Conservation (phyloP, 2,888 invertebrate species). For the Lordiphosa fenestrarum region DNA sequence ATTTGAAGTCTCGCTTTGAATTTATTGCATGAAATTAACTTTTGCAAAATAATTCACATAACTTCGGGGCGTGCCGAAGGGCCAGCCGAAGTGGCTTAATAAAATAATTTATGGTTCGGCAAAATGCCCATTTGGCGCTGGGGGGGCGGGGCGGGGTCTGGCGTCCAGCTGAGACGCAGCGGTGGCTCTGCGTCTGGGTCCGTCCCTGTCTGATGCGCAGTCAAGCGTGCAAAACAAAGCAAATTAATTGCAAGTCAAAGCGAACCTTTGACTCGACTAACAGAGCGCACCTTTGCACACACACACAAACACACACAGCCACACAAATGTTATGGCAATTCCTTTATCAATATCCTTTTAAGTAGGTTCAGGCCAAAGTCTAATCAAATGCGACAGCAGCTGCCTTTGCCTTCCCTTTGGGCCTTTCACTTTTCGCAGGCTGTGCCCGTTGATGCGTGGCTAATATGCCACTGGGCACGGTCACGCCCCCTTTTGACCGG, state of each 20-base stretch:
- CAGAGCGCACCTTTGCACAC: constrained; percentile 54
- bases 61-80: constrained; percentile 63
- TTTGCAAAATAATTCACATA: constrained; percentile 71
- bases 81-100: constrained; percentile 69
- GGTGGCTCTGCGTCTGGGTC: constrained; percentile 7
- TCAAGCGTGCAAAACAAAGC: constrained; percentile 75
- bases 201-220: constrained; percentile 40
- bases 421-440: constrained; percentile 27
- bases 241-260: constrained; percentile 77
- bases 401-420: constrained; percentile 25
- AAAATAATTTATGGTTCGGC: constrained; percentile 68
- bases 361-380: constrained; percentile 42
- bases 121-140: constrained; percentile 57
- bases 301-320: constrained; percentile 10
- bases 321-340: constrained; percentile 42
- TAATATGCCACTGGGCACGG: constrained; percentile 58
- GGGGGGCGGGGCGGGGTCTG: constrained; percentile 9
- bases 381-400: constrained; percentile 71
- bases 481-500: constrained; percentile 55
- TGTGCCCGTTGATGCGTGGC: constrained; percentile 59
- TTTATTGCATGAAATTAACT: constrained; percentile 74
- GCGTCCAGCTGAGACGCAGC: constrained; percentile 17
- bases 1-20: constrained; percentile 51
- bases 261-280: constrained; percentile 53
- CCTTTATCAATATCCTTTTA: constrained; percentile 72